Percentiles rank a stretch among this genome's conserved stretches.
These are phyloP conservation scores for Nasonia vitripennis DNA, from an alignment of 1,140 invertebrate species.

Conservation along the genomic window DNA sequence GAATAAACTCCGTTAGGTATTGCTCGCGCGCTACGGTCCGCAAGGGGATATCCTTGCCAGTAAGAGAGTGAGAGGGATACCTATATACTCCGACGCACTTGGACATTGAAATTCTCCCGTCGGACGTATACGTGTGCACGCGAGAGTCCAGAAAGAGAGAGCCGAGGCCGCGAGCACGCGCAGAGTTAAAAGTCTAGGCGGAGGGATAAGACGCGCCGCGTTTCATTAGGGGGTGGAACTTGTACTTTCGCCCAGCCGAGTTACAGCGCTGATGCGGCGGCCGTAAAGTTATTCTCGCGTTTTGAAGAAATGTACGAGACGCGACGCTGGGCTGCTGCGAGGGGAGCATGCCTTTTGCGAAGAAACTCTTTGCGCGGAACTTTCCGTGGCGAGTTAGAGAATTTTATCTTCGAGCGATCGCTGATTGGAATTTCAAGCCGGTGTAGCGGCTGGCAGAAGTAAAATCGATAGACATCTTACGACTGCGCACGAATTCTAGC, in stretches of 20 bases:
- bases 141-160: neutral
- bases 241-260: neutral
- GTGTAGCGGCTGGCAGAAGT: too few relatives aligned
- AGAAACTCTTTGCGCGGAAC: neutral
- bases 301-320: neutral
- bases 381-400: neutral
- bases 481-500: too few relatives aligned
- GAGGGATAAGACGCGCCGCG: neutral
- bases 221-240: conserved; percentile 9
- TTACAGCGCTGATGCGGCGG: neutral
- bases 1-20: conserved; percentile 76
- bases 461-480: too few relatives aligned
- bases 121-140: neutral
- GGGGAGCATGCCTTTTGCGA: neutral
- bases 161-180: neutral
- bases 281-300: conserved; percentile 37
- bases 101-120: conserved; percentile 29
- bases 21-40: conserved; percentile 62
- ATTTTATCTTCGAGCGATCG: neutral
- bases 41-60: conserved; percentile 58
- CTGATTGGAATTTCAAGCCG: too few relatives aligned
- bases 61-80: neutral
- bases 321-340: neutral
- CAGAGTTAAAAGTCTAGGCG: neutral
- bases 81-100: neutral